phyloP scores from a whole-genome alignment of 2,888 invertebrate genomes.

The Dyspetes luteomarginatus region DNA sequence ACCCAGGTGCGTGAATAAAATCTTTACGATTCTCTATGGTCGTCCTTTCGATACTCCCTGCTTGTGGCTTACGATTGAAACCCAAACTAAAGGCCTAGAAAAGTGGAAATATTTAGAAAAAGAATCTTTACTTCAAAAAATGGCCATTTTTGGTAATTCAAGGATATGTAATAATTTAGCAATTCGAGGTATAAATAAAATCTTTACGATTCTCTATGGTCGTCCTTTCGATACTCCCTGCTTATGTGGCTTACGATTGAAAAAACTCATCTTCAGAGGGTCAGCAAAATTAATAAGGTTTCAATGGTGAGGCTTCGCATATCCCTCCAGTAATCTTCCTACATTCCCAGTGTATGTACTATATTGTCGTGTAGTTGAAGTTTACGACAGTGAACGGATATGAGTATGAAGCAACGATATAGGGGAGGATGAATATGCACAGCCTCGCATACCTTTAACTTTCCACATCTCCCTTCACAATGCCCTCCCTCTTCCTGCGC shows the following conservation, averaged over 20 bases:
- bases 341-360: conserved; percentile 16
- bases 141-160: too few species aligned
- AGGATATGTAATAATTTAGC: too few species aligned
- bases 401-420: conserved; percentile 30
- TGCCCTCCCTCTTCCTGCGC: conserved; percentile 20
- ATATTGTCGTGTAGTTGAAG: conserved; percentile 20
- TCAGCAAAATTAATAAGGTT: conserved; percentile 58
- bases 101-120: too few species aligned
- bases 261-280: conserved; percentile 48
- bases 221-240: not conserved
- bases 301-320: not conserved
- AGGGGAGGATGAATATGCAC: conserved; percentile 15
- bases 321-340: conserved; percentile 40
- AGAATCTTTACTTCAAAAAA: too few species aligned
- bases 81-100: too few species aligned
- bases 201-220: not conserved
- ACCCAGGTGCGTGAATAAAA: too few species aligned
- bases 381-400: conserved; percentile 61
- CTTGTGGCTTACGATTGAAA: too few species aligned
- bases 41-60: too few species aligned
- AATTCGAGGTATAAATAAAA: not conserved
- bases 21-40: too few species aligned
- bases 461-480: conserved; percentile 13
- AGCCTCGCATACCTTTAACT: conserved; percentile 26
- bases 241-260: not conserved